phyloP scores from a whole-genome alignment of 1,140 invertebrate genomes.

The Philotrypesis tridentata region DNA sequence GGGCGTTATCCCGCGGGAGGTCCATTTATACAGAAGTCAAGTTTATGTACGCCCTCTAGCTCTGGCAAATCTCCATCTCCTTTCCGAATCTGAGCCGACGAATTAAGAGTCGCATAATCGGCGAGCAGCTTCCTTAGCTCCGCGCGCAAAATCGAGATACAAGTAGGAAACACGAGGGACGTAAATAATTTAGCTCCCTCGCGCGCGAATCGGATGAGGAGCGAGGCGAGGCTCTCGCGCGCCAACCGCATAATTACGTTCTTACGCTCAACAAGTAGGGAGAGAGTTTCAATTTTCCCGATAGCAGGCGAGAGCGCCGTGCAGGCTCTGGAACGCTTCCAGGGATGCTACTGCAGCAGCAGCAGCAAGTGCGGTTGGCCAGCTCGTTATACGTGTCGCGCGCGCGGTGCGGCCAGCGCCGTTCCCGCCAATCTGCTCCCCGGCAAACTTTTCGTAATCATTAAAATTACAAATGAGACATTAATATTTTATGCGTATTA shows the following conservation, averaged over 20 bases:
- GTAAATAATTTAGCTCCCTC: neutral
- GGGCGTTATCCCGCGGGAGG: no score
- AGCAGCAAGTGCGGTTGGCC: neutral
- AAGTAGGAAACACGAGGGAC: no score
- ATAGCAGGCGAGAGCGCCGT: neutral
- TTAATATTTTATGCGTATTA: slow-evolving; percentile 35
- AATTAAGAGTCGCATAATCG: no score
- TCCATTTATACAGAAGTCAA: no score
- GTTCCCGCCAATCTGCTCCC: slow-evolving; percentile 4
- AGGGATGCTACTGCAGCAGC: neutral
- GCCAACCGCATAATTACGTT: slow-evolving; percentile 29
- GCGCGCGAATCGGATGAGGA: neutral
- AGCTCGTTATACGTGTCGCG: slow-evolving; percentile 20
- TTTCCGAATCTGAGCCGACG: no score
- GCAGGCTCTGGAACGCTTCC: slow-evolving; percentile 32
- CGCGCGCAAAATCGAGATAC: no score
- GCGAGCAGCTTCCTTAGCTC: no score
- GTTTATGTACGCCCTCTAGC: no score
- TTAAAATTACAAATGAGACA: slow-evolving; percentile 45
- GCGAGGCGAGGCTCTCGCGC: neutral
- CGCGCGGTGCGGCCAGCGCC: no score
- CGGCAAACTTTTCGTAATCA: slow-evolving; percentile 34
- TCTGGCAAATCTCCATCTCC: no score
- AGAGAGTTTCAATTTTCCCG: slow-evolving; percentile 36
- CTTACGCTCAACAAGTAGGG: slow-evolving; percentile 37